phyloP scores from a whole-genome alignment of 64 coral and sea anemone species.

The Acropora yongei region DNA sequence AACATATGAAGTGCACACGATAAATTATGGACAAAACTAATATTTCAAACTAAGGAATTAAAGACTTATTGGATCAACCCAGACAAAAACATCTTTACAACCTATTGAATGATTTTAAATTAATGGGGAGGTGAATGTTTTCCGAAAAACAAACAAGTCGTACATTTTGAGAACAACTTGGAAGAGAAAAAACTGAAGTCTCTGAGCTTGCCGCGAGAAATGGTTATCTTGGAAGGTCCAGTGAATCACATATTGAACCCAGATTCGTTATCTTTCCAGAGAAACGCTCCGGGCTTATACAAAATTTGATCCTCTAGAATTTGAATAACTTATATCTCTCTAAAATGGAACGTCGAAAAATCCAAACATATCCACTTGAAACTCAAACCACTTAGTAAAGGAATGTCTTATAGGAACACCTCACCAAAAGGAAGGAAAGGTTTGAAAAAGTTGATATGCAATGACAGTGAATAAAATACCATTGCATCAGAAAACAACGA shows the following conservation, averaged over 20 bases:
- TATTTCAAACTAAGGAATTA: neutral
- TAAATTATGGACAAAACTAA: conserved; percentile 13
- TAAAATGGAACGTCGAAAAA: too few species aligned
- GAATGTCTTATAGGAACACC: neutral
- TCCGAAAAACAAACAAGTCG: too few species aligned
- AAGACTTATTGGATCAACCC: neutral
- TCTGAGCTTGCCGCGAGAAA: too few species aligned
- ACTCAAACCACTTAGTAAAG: neutral
- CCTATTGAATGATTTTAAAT: neutral
- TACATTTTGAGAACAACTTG: too few species aligned
- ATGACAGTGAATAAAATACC: too few species aligned
- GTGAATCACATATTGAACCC: too few species aligned
- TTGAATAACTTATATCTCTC: too few species aligned
- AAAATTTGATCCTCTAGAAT: too few species aligned
- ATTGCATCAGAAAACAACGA: neutral
- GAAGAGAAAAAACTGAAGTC: too few species aligned
- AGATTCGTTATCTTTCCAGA: too few species aligned
- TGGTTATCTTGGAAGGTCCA: too few species aligned
- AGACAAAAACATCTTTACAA: conserved; percentile 5
- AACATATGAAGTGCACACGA: neutral
- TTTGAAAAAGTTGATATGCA: neutral
- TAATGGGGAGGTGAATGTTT: neutral
- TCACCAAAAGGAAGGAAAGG: neutral
- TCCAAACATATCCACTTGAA: neutral
- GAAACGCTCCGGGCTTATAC: too few species aligned